A percentile compares a stretch with the other conserved stretches of the same genome.
phyloP scores from a whole-genome alignment of 2,888 invertebrate genomes.

The Theodoxus fluviatilis region DNA sequence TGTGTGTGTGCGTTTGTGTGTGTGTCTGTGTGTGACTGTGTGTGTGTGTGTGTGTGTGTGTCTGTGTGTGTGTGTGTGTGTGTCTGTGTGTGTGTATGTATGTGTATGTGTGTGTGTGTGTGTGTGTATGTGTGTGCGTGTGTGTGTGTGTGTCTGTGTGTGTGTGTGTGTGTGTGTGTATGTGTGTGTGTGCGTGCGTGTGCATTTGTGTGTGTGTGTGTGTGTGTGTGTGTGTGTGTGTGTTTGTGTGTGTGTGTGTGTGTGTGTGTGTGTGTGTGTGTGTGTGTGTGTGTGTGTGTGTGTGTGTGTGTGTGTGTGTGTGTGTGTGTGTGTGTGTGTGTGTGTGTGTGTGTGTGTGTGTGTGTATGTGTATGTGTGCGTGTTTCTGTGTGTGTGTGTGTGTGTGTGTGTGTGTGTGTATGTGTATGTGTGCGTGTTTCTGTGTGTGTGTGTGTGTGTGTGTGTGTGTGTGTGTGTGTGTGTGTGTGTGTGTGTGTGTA shows the following conservation, averaged over 20 bases:
- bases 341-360: slow-evolving; percentile 22
- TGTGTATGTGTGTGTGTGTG: slow-evolving; percentile 8
- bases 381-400: slow-evolving; percentile 5
- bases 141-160: slow-evolving; percentile 17
- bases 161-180: neutral
- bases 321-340: slow-evolving; percentile 19
- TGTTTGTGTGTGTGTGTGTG: neutral
- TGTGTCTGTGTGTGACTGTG: neutral
- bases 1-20: neutral
- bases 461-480: slow-evolving; percentile 23
- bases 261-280: too few species aligned
- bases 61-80: slow-evolving; percentile 20
- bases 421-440: slow-evolving; percentile 16
- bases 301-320: slow-evolving; percentile 5
- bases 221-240: neutral
- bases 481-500: slow-evolving; percentile 18
- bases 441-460: slow-evolving; percentile 19
- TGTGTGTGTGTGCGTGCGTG: too few species aligned
- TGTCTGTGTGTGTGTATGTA: slow-evolving; percentile 20
- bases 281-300: neutral
- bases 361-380: slow-evolving; percentile 11
- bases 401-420: slow-evolving; percentile 7
- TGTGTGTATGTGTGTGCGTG: neutral
- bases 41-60: slow-evolving; percentile 4
- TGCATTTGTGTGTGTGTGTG: too few species aligned